Conservation (phyloP, 2,888 invertebrate species). For the Meteorus cinctellus region DNA sequence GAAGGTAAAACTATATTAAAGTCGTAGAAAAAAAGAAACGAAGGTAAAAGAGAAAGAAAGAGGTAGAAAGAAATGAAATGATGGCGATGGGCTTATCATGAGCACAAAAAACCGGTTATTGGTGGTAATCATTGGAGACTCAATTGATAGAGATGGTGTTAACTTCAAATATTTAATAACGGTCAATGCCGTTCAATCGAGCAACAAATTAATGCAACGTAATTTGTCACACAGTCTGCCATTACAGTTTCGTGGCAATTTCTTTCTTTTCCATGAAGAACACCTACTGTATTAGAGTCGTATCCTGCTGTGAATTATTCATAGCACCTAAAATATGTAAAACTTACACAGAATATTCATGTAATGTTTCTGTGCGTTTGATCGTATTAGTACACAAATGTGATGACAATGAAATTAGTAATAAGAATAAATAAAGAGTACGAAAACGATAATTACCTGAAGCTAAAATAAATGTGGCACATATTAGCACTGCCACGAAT, state of each 20-base stretch:
- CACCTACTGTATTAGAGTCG: background rate
- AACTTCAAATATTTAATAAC: background rate
- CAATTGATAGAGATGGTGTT: background rate
- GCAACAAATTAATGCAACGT: background rate
- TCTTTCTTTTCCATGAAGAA: background rate
- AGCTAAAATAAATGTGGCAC: background rate
- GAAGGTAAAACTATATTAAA: background rate
- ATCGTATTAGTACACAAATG: background rate
- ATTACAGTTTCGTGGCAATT: background rate
- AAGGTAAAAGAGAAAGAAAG: background rate
- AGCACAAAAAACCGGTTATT: slow-evolving; percentile 5
- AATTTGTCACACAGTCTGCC: background rate
- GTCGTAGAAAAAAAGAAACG: background rate
- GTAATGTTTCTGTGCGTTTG: background rate
- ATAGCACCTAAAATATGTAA: background rate
- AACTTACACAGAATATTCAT: background rate
- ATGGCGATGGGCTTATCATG: background rate
- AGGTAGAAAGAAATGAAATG: background rate
- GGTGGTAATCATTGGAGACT: background rate
- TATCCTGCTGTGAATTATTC: no score
- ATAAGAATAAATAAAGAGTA: no score
- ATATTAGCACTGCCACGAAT: background rate
- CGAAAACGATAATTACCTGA: background rate
- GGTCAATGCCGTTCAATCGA: background rate
- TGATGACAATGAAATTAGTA: background rate